Conservation (phyloP, 2,888 invertebrate genomes). For the Ophonus ardosiacus region DNA sequence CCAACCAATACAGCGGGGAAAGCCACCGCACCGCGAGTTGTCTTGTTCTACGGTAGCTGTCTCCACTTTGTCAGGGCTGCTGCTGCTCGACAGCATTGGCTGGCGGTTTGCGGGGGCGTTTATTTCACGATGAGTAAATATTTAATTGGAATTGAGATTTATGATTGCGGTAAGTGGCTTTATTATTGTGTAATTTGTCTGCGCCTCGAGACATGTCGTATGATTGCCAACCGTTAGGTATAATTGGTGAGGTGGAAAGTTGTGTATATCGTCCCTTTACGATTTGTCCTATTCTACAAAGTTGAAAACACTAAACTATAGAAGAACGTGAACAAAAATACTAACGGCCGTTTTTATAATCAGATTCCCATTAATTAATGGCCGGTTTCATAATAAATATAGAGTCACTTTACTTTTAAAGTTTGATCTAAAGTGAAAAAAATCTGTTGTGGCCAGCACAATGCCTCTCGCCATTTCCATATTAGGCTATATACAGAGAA, state of each 20-base stretch:
- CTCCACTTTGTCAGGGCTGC: conserved; percentile 4
- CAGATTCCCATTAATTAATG: no score
- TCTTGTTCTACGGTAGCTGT: conserved; percentile 10
- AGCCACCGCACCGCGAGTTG: background rate
- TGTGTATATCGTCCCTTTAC: background rate
- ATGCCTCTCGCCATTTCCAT: no score
- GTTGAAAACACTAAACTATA: no score
- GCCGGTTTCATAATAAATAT: no score
- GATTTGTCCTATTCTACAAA: background rate
- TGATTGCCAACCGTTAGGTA: background rate
- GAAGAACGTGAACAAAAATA: no score
- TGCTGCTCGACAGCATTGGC: background rate
- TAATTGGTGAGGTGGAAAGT: background rate
- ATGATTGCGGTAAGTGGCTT: conserved; percentile 47
- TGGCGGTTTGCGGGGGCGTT: conserved; percentile 27
- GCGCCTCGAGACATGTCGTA: conserved; percentile 7
- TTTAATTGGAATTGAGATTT: conserved; percentile 54
- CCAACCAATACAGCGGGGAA: background rate
- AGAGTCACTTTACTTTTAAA: no score
- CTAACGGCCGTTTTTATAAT: no score
- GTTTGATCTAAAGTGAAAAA: no score
- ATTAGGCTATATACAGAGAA: no score
- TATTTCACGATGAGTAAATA: conserved; percentile 39
- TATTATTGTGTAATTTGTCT: conserved; percentile 57
- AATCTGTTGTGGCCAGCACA: no score